Percentiles rank a stretch among this genome's conserved stretches.
These are phyloP conservation scores for Nothobranchius furzeri DNA, from an alignment of 2,113 vertebrate genomes.

Conservation along the genomic window DNA sequence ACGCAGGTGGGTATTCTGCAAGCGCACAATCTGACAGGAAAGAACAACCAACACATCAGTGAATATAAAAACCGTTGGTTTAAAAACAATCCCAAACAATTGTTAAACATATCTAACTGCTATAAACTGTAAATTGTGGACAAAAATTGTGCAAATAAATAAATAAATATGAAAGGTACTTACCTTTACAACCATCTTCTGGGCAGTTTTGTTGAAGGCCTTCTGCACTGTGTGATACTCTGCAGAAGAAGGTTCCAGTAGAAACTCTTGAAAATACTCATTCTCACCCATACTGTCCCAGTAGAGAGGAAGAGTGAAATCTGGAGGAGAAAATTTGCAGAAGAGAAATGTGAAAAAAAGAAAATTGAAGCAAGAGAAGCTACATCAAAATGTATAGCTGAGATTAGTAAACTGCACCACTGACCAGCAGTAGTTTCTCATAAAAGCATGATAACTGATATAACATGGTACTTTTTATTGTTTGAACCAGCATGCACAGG, in stretches of 20 bases:
- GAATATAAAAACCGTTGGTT: too few species aligned
- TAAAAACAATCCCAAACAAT: too few species aligned
- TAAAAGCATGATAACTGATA: too few species aligned
- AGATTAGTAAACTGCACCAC: too few species aligned
- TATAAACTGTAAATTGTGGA: neutral
- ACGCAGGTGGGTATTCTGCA: constrained; percentile 59
- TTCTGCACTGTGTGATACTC: constrained; percentile 55
- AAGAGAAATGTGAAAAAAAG: neutral
- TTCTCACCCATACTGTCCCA: constrained; percentile 64
- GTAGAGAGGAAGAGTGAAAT: constrained; percentile 64
- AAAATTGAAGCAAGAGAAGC: too few species aligned
- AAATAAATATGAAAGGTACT: neutral
- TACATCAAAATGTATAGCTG: too few species aligned
- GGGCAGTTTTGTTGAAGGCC: constrained; percentile 46
- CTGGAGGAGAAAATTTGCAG: constrained; percentile 27
- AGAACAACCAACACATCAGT: neutral
- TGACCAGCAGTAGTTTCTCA: too few species aligned
- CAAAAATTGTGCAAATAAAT: neutral
- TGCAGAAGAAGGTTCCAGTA: constrained; percentile 29
- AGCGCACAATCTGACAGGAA: constrained; percentile 49
- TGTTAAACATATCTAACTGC: neutral
- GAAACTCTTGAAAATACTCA: constrained; percentile 16
- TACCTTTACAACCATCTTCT: constrained; percentile 52
- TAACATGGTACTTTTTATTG: too few species aligned
- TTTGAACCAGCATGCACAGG: too few species aligned